phyloP scores from a whole-genome alignment of 2,888 invertebrate species.

The Camponotus fellah region DNA sequence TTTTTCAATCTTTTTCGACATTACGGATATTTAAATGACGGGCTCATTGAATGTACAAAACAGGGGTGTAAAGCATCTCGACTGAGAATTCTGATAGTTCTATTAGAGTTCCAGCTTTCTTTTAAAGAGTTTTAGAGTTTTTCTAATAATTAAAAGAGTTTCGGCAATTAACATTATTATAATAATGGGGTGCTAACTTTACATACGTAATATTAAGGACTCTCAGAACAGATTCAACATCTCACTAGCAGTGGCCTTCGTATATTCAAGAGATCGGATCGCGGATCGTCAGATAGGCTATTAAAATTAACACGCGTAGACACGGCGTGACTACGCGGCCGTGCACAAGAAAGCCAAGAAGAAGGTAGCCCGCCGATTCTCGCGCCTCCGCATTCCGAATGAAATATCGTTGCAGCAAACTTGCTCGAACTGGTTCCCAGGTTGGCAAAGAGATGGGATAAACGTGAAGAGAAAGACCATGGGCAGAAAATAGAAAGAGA shows the following conservation, averaged over 20 bases:
- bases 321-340: slow-evolving; percentile 42
- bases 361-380: slow-evolving; percentile 32
- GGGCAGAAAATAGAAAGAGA: slow-evolving; percentile 4
- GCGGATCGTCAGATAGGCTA: slow-evolving; percentile 48
- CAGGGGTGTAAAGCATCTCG: too few relatives aligned
- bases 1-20: background rate
- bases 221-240: background rate
- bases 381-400: slow-evolving; percentile 66
- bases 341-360: slow-evolving; percentile 38
- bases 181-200: too few relatives aligned
- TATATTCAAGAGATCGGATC: slow-evolving; percentile 35
- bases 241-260: slow-evolving; percentile 23
- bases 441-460: slow-evolving; percentile 54
- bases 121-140: too few relatives aligned
- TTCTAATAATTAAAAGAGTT: too few relatives aligned
- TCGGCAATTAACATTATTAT: too few relatives aligned
- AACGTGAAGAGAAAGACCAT: slow-evolving; percentile 33
- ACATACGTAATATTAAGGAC: background rate
- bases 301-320: slow-evolving; percentile 55
- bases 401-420: slow-evolving; percentile 75
- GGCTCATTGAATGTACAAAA: background rate
- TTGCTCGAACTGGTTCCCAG: slow-evolving; percentile 72
- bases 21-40: background rate
- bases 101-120: too few relatives aligned
- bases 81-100: too few relatives aligned